Conservation (phyloP, 2,888 invertebrate species). For the Drosophila mayaguana region DNA sequence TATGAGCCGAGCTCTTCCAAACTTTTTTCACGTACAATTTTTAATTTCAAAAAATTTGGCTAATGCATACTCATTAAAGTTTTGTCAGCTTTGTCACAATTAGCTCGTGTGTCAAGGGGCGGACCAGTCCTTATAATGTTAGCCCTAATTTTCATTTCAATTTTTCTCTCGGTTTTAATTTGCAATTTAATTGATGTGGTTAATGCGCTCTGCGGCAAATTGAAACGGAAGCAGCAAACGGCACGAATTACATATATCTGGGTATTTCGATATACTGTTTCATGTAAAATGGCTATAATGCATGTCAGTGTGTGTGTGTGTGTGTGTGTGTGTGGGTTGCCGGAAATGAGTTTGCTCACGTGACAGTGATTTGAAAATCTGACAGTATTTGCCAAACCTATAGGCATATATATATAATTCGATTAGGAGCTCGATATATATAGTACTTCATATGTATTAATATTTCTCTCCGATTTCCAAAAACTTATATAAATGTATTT, state of each 20-base stretch:
- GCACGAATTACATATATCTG: constrained; percentile 4
- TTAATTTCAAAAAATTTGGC: constrained; percentile 10
- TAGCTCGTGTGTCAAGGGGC: constrained; percentile 27
- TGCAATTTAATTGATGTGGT: constrained; percentile 74
- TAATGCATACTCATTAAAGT: constrained; percentile 41
- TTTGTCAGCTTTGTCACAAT: constrained; percentile 48
- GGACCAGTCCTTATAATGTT: background rate
- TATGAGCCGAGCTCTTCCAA: constrained; percentile 12
- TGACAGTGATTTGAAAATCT: constrained; percentile 45
- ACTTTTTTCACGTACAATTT: background rate
- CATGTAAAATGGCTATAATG: constrained; percentile 34
- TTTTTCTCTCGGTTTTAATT: constrained; percentile 50
- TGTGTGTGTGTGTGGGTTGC: constrained; percentile 26
- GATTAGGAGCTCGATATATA: background rate
- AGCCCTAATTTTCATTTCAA: constrained; percentile 1
- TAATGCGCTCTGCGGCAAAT: constrained; percentile 65
- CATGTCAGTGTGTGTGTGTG: constrained; percentile 17
- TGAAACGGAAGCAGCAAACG: constrained; percentile 61
- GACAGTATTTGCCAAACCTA: constrained; percentile 19
- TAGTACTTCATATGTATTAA: background rate
- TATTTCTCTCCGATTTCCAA: background rate
- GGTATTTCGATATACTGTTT: background rate
- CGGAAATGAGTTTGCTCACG: constrained; percentile 68
- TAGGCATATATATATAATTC: background rate
- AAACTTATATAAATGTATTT: no score